Evolutionary conservation across 2,113 vertebrate genomes (phyloP).

Genomic region (Bujurquina vittata): DNA sequence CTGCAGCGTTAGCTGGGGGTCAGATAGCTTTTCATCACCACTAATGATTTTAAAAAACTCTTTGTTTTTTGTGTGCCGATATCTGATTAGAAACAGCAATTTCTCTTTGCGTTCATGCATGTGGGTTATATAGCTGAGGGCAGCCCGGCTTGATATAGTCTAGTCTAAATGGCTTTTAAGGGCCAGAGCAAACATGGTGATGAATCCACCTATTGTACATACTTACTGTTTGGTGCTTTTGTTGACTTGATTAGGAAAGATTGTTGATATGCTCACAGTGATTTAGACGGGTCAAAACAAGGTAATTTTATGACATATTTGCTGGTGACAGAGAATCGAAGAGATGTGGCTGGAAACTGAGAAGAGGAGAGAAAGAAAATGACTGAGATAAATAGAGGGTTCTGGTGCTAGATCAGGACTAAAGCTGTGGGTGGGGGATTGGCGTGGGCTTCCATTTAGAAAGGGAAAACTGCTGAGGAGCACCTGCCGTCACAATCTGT

Average conservation of each 20-base stretch:
- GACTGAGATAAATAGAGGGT: slow-evolving; percentile 34
- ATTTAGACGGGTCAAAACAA: background rate
- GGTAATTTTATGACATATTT: background rate
- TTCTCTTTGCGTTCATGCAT: background rate
- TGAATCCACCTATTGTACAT: background rate
- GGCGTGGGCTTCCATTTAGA: slow-evolving; percentile 55
- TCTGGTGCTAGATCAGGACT: slow-evolving; percentile 28
- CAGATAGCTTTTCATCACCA: background rate
- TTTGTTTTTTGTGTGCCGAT: background rate
- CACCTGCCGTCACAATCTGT: slow-evolving; percentile 76
- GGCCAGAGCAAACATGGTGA: background rate
- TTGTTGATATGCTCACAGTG: background rate
- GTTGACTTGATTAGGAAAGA: background rate
- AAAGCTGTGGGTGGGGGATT: slow-evolving; percentile 42
- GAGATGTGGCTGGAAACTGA: background rate
- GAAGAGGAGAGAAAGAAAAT: background rate
- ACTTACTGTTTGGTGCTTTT: background rate
- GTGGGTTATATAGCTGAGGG: background rate
- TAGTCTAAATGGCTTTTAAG: background rate
- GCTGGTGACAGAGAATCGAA: background rate
- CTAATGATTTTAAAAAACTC: background rate
- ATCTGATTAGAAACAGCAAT: background rate
- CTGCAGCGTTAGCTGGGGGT: background rate
- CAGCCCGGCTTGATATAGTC: background rate
- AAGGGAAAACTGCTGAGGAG: slow-evolving; percentile 64